Conservation (phyloP, 2,888 invertebrate species). For the Serrognathus titanus region DNA sequence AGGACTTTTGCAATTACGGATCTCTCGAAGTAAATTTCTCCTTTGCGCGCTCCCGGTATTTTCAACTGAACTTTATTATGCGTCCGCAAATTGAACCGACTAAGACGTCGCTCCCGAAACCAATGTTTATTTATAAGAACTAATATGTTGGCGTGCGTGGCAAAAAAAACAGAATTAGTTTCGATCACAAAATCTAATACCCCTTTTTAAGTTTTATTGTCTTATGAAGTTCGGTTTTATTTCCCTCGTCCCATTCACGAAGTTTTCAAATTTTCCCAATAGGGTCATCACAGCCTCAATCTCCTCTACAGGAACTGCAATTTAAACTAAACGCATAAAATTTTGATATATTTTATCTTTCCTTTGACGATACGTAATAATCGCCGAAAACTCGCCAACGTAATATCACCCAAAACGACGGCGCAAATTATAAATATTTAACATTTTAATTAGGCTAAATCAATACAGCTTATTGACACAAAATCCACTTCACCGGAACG, state of each 20-base stretch:
- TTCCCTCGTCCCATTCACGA: slow-evolving; percentile 19
- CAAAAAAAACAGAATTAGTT: no score
- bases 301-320: slow-evolving; percentile 10
- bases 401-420: no score
- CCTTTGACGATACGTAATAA: no score
- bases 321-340: slow-evolving; percentile 10
- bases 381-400: no score
- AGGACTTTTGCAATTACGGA: slow-evolving; percentile 47
- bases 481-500: no score
- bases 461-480: no score
- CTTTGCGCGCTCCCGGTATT: not conserved
- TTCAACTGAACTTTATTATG: not conserved
- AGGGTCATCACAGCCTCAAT: slow-evolving; percentile 15
- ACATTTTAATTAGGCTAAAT: no score
- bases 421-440: no score
- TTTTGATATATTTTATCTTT: not conserved
- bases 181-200: no score
- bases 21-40: slow-evolving; percentile 28
- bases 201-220: slow-evolving; percentile 14
- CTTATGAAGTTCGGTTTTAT: slow-evolving; percentile 13
- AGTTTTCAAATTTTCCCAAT: slow-evolving; percentile 20
- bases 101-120: no score
- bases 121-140: no score
- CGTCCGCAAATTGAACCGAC: not conserved
- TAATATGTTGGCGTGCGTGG: no score